Evolutionary conservation across 1,140 invertebrate species (phyloP), one percentile per base, ranked within the genome.

Genomic region (Megathymus violae): DNA sequence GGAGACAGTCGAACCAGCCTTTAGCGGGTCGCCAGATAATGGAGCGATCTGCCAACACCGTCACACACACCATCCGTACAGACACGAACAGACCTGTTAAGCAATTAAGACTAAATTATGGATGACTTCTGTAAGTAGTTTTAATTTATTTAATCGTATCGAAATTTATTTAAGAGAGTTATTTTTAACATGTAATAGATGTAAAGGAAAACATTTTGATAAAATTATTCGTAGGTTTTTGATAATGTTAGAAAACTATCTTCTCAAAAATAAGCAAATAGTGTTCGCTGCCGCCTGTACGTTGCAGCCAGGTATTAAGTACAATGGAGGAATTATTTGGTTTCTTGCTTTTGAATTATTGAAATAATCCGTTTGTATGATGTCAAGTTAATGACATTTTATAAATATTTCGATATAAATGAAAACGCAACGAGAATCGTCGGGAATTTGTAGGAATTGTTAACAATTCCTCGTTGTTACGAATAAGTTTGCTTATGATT

Each of bases 291-390:
- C 34, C 36, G 34, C 41, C 40, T 40, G 9, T 47, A 44, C 0
- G 34, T 62, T 69, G 38, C 17, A 25, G 27, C 43, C 51, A 46
- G 11, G 11, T 54, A 40, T 40, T n/a, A n/a, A n/a, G n/a, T 54
- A 64, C 60, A 60, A 62, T 61, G 61, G 64, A 69, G 67, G 67
- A 75, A 71, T 75, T 75, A 75, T 75, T 48, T 69, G 66, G 66
- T 69, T 69, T 71, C 69, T 69, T 65, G 64, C 72, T 71, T 75
- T 69, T 69, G 72, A 71, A 75, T 75, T 71, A 75, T 71, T 75
- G 72, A 75, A 75, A 71, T 75, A 75, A 75, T 75, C 72, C 69
- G 69, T 69, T 74, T 75, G 69, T 75, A 74, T 67, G 72, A 54
- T 64, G 64, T 62, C 11, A 16, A 75, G 66, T 69, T 75, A 62